Base-by-base conservation (phyloP, 2,797 vertebrate species). In the Antrozous pallidus region DNA sequence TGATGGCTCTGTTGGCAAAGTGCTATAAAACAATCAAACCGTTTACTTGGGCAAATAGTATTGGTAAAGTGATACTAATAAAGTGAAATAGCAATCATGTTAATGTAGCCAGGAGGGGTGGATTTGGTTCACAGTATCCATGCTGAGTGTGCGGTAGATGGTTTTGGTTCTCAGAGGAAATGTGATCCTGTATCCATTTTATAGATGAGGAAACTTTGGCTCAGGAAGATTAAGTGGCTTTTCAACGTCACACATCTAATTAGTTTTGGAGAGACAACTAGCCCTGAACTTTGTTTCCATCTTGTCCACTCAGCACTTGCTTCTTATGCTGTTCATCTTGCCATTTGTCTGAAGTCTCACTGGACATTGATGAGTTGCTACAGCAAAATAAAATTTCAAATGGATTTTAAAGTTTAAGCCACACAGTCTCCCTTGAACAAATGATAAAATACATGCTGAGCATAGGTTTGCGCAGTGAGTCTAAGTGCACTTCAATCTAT, bases 331-430 rank as follows among this genome's bases (percentile, higher is more conserved):
- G 11, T 90, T 90, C 36, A 81, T 80, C 28, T 67, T 81, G 36
- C 20, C n/a, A 36, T 58, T 96, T 91, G 61, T 87, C 12, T 79
- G 77, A 73, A 87, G 42, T 80, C 54, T 73, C 49, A 82, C 42
- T 81, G 86, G 69, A 42, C 38, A 78, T 5, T 80, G 40, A 73
- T 84, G 69, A 61, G 42, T 63, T 90, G 74, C 54, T 94, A 81
- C 45, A 91, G 45, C n/a, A 94, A 84, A 71, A 93, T 65, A 36
- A 89, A 91, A n/a, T 84, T 97, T 89, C 12, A 63, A 80, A 88
- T 74, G 56, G 65, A 88, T 81, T 93, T 89, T 90, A 94, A 91
- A n/a, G 38, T 78, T 90, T 84, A 94, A 77, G 42, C 31, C 38
- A 58, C 28, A 56, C 6, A 56, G 28, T 84, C 24, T 95, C 81